phyloP scores from a whole-genome alignment of 2,113 vertebrate genomes.

The Acinonyx jubatus region DNA sequence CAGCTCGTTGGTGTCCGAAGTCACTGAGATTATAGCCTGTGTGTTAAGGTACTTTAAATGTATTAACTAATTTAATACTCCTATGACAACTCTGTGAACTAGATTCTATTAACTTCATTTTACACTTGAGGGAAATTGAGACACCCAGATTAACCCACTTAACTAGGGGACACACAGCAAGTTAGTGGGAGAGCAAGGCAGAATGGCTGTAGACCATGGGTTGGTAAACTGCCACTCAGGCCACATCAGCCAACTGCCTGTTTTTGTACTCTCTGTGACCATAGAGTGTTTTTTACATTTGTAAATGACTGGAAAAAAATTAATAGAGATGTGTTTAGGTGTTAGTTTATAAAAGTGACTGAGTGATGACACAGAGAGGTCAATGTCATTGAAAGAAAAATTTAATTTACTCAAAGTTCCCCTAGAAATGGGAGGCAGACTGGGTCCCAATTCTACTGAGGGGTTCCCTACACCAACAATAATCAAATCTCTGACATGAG shows the following conservation, averaged over 20 bases:
- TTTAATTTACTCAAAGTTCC: neutral
- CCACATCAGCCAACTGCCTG: neutral
- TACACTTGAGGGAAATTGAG: neutral
- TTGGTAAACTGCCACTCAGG: neutral
- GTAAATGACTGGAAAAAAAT: neutral
- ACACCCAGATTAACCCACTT: neutral
- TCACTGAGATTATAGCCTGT: neutral
- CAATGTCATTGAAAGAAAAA: neutral
- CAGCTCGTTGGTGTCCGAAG: neutral
- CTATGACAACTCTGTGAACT: neutral
- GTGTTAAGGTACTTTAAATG: neutral
- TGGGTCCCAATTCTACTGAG: neutral
- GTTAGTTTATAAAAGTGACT: neutral
- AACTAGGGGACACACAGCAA: neutral
- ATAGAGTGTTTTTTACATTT: neutral
- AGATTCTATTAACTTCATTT: neutral
- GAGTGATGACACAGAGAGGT: neutral
- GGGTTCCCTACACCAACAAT: neutral
- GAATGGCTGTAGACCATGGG: neutral
- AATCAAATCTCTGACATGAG: neutral
- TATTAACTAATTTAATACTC: neutral
- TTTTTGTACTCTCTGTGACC: neutral
- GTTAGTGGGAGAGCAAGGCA: neutral
- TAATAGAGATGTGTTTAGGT: neutral
- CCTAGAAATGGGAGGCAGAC: neutral